phyloP scores from a whole-genome alignment of 2,888 invertebrate species.

The Plutella xylostella region DNA sequence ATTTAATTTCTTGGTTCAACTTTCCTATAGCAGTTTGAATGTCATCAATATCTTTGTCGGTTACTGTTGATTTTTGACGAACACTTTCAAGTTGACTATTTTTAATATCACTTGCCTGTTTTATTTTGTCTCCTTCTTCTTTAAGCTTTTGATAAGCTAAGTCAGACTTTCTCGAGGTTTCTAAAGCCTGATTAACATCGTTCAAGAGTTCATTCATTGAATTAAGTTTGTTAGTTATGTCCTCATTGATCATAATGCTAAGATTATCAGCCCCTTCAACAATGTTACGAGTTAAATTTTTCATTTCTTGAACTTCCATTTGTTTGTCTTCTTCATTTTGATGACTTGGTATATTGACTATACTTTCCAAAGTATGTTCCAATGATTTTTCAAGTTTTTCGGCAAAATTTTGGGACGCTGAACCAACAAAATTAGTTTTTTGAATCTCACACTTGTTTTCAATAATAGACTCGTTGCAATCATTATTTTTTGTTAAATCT shows the following conservation, averaged over 20 bases:
- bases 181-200: conserved; percentile 55
- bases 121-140: conserved; percentile 29
- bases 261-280: conserved; percentile 58
- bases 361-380: conserved; percentile 40
- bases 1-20: conserved; percentile 42
- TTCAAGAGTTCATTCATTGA: conserved; percentile 58
- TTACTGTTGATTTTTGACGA: conserved; percentile 4
- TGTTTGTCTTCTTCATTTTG: conserved; percentile 37
- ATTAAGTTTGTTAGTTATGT: conserved; percentile 59
- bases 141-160: conserved; percentile 45
- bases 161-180: conserved; percentile 52
- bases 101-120: conserved; percentile 7
- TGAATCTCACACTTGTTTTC: too few relatives aligned
- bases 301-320: conserved; percentile 53
- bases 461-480: too few relatives aligned
- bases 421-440: background rate
- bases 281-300: conserved; percentile 45
- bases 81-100: background rate
- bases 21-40: conserved; percentile 47
- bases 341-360: conserved; percentile 36
- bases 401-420: conserved; percentile 26
- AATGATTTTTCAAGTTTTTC: too few relatives aligned
- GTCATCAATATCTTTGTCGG: conserved; percentile 43
- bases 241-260: conserved; percentile 52
- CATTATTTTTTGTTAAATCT: too few relatives aligned